phyloP scores from a whole-genome alignment of 2,797 vertebrate genomes.

The Eutrigla gurnardus region DNA sequence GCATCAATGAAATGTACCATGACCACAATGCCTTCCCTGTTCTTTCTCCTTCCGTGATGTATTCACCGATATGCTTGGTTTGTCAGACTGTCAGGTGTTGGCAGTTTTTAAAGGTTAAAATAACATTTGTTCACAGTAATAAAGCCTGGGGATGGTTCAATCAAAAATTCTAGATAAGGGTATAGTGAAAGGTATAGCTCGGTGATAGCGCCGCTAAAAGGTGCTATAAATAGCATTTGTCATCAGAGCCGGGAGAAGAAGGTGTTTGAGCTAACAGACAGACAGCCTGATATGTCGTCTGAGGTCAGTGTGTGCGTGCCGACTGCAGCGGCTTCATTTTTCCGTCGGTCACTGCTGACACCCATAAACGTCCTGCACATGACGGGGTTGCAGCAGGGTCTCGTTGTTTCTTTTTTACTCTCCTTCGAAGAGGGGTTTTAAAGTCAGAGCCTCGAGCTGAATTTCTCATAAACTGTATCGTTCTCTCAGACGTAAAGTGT shows the following conservation, averaged over 20 bases:
- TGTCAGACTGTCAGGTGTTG: conserved; percentile 54
- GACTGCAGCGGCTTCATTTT: conserved; percentile 67
- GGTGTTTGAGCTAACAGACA: conserved; percentile 70
- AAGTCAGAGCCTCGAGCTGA: conserved; percentile 52
- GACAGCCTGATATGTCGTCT: conserved; percentile 66
- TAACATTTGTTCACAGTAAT: conserved; percentile 60
- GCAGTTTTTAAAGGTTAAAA: conserved; percentile 60
- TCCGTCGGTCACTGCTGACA: conserved; percentile 73
- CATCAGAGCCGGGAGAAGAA: conserved; percentile 78
- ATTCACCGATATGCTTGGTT: conserved; percentile 51
- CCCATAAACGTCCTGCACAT: conserved; percentile 69
- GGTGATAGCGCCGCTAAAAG: conserved; percentile 67
- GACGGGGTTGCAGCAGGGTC: conserved; percentile 57
- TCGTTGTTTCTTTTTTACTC: conserved; percentile 59
- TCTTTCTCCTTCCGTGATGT: conserved; percentile 28
- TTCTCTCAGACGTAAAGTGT: conserved; percentile 33
- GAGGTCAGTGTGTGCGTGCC: conserved; percentile 70
- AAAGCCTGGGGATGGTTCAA: conserved; percentile 57
- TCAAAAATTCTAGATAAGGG: conserved; percentile 76
- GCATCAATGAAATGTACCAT: conserved; percentile 45
- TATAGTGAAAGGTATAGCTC: conserved; percentile 74
- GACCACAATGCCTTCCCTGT: conserved; percentile 49
- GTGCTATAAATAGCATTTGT: conserved; percentile 83
- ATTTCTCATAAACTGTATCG: conserved; percentile 50
- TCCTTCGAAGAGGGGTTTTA: conserved; percentile 54